Base-by-base conservation (phyloP, 1,140 invertebrate species). In the Arion vulgaris region DNA sequence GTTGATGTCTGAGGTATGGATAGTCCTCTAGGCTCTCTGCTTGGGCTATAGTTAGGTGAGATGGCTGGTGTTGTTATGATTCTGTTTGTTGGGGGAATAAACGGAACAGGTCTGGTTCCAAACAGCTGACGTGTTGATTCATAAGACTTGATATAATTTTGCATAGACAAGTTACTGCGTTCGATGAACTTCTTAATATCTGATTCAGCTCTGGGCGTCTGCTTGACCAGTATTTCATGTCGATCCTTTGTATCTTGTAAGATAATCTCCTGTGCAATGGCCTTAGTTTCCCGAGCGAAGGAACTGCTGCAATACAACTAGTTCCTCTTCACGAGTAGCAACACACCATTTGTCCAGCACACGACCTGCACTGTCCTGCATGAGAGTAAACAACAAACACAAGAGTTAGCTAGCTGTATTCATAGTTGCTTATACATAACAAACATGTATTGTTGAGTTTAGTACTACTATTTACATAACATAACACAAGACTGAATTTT, bases 251-350 rank as follows among this genome's bases (percentile, higher is more conserved):
- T 91, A 78, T 94, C 95, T 89, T 95, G 95, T 85, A 96, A 93
- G 88, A 96, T 93, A 86, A 96, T 93, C 89, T 96, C 95, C 90
- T 96, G 95, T 84, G 96, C 96, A 88, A 96, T 95, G 75, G 95
- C 94, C 91, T 95, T 94, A 81, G 96, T 97, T 93, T 78, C 95
- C 95, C 92, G 96, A 97, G 86, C 96, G 94, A 78, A 97, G 94
- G 93, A 97, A 97, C 93, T 97, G 96, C 92, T 96, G 96, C 72
- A 97, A 93, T 75, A 97, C 95, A 87, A 96, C 93, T 87, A 95
- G 95, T 92, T 97, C 96, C 93, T 97, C 96, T 91, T 96, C 96
- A 89, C 95, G 94, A 86, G 94, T 95, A 89, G 95, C 95, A 90
- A 96, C 95, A 85, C 94, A 95, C 96, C 96, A 97, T 93, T 95